phyloP scores from a whole-genome alignment of 2,888 invertebrate species.

The Eupsilia transversa region DNA sequence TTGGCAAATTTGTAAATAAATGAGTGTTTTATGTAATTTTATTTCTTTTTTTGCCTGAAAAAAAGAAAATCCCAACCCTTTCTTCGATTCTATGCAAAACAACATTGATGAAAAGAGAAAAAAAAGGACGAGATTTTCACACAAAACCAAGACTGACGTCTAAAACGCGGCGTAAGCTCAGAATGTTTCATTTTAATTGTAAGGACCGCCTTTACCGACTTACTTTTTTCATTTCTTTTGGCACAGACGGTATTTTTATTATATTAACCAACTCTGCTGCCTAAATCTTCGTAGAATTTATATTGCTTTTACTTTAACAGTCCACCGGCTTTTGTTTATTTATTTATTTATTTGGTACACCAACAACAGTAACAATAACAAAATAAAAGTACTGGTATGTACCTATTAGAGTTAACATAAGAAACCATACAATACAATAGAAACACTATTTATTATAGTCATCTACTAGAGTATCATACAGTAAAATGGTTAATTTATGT shows the following conservation, averaged over 20 bases:
- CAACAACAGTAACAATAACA: too few relatives aligned
- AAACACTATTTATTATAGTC: too few relatives aligned
- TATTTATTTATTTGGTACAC: too few relatives aligned
- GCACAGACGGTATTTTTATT: conserved; percentile 34
- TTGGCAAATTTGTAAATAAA: too few relatives aligned
- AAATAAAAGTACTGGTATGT: too few relatives aligned
- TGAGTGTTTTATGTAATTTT: too few relatives aligned
- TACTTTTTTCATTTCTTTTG: conserved; percentile 34
- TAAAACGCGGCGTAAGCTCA: conserved; percentile 29
- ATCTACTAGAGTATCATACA: too few relatives aligned
- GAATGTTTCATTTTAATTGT: conserved; percentile 39
- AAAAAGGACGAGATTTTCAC: background rate
- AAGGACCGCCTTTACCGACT: conserved; percentile 4
- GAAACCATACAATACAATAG: too few relatives aligned
- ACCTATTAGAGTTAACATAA: too few relatives aligned
- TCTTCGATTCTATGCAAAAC: background rate
- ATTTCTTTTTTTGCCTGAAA: background rate
- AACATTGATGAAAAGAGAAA: background rate
- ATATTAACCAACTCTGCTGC: conserved; percentile 14
- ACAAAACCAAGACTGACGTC: background rate
- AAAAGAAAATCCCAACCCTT: background rate
- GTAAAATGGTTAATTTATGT: too few relatives aligned
- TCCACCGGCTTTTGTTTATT: conserved; percentile 19
- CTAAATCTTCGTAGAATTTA: conserved; percentile 23
- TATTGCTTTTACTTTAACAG: conserved; percentile 8